Evolutionary conservation across 1,140 invertebrate species (phyloP), one percentile per base, ranked within the genome.

Genomic region (Melanaphis sacchari): DNA sequence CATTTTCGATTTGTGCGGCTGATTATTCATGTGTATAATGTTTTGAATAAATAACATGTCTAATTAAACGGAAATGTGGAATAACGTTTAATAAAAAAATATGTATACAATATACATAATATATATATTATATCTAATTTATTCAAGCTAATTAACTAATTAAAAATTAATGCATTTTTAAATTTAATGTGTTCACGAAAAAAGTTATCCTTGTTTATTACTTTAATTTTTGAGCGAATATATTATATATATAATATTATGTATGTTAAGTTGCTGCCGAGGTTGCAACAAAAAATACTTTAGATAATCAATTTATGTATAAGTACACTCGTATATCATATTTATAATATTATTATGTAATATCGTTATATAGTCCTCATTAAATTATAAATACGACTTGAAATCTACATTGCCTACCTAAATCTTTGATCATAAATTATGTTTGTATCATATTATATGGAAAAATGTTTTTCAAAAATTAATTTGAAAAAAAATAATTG

Each of bases 91-190:
- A 85, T 41, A 85, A 85, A 85, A 31, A 18, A 9, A 40, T 82
- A 81, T 81, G 38, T 36, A 76, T 11, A 81, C 40, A 40, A 40
- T 82, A 40, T n/a, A n/a, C n/a, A n/a, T n/a, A 36, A 41, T 84
- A 40, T 84, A 40, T 40, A 18, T 85, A 85, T 3, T 43, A 85
- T 43, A 43, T 40, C 15, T 66, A n/a, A 85, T 41, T 18, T 85
- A 85, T 41, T 26, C 41, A n/a, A 85, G 26, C 26, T 85, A 85
- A 85, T 85, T 85, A 41, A 85, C 84, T 40, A 43, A 85, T 85
- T 85, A 85, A 85, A 85, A 40, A 85, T 85, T 43, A 85, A 85
- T 9, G 24, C 31, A 31, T 43, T 85, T 31, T 85, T 85, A 5
- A 43, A 85, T 85, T 85, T 43, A 41, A 85, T 24, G 9, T 2